Evolutionary conservation across 53 echinoderm and acorn worm species (phyloP), one percentile per base, ranked within the genome.

Genomic region (Stichopus horrens): DNA sequence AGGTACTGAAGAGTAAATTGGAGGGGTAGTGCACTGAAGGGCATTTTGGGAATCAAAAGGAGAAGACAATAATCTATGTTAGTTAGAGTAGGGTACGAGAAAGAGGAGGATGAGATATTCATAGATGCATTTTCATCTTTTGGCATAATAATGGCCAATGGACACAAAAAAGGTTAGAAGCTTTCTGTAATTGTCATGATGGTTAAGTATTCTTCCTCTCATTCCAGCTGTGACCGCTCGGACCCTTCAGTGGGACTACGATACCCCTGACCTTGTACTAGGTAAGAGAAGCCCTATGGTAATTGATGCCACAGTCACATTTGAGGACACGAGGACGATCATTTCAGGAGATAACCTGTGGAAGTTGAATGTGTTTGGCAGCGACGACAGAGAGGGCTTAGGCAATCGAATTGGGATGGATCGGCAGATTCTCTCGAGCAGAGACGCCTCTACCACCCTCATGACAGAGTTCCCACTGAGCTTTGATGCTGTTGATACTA

Each of bases 311-410:
- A 86, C 77, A 5, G 91, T 91, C 5, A 52, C 84, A 21, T 93
- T 91, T 67, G 91, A 88, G 51, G 94, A 94, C 89, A 93, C 90
- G 14, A 89, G 86, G 7, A 79, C 90, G 16, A 88, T 86, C n/a
- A 89, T 96, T 14, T 84, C 83, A 9, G 97, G 97, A 9, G 74
- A 86, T 54, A 92, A 92, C 57, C 90, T 97, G 58, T 97, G 97
- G 97, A 86, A 94, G 86, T 20, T 97, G 65, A 92, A 92, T 63
- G 86, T 97, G 13, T 97, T 97, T 91, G 95, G 95, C 14, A 97
- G 95, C 67, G 84, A 88, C 57, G 90, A 86, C 68, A 54, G 37
- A 0, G 77, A 90, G 18, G 97, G 97, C 37, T 75, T 57, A 8
- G 97, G 95, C 0, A 86, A 92, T 14, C 86, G 95, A 5, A 84